Percentiles rank a stretch among this genome's conserved stretches.
phyloP scores from a whole-genome alignment of 2,888 invertebrate genomes.

The Tachina grossa region DNA sequence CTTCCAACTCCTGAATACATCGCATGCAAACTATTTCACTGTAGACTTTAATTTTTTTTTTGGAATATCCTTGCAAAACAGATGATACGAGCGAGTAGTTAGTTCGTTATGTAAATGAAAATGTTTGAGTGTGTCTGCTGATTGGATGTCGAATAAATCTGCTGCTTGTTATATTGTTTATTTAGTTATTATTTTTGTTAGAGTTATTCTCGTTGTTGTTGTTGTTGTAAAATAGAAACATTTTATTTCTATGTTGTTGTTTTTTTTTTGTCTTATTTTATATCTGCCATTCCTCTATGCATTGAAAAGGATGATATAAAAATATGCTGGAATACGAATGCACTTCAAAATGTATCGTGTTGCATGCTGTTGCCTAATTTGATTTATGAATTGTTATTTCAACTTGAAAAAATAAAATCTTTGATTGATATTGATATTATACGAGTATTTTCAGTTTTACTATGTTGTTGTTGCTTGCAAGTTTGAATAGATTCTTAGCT shows the following conservation, averaged over 20 bases:
- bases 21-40: not conserved
- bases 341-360: conserved; percentile 45
- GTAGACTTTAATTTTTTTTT: not conserved
- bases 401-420: conserved; percentile 62
- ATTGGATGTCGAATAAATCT: conserved; percentile 49
- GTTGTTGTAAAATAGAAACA: conserved; percentile 19
- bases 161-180: conserved; percentile 44
- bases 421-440: conserved; percentile 70
- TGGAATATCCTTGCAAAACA: conserved; percentile 5
- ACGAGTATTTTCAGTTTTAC: conserved; percentile 51
- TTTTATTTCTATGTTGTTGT: conserved; percentile 3
- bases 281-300: not conserved
- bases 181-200: conserved; percentile 36
- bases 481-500: not conserved
- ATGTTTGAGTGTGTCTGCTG: conserved; percentile 9
- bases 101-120: not conserved
- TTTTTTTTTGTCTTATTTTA: not conserved
- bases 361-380: conserved; percentile 68
- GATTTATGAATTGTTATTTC: conserved; percentile 71
- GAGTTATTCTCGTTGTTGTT: conserved; percentile 16
- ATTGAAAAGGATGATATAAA: conserved; percentile 3
- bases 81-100: not conserved
- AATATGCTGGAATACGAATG: not conserved
- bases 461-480: conserved; percentile 3
- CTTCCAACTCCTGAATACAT: not conserved